Evolutionary conservation across 2,888 invertebrate genomes (phyloP).

Genomic region (Drosophila putrida): DNA sequence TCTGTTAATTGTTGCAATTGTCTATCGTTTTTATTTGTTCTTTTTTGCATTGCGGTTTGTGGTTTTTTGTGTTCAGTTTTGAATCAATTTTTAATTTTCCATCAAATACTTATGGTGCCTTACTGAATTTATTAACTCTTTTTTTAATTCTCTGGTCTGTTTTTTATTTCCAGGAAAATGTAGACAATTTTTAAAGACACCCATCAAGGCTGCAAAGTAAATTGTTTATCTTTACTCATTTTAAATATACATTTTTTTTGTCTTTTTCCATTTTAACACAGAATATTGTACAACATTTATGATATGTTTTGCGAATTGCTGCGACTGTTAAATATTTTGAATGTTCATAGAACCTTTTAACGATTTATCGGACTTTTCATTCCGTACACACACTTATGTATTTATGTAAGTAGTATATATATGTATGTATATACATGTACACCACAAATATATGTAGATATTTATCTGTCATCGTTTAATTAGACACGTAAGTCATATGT

Average conservation of each 20-base stretch:
- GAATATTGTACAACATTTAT: constrained; percentile 85
- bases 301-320: constrained; percentile 86
- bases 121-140: background rate
- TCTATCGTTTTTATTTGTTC: constrained; percentile 5
- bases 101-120: background rate
- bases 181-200: constrained; percentile 14
- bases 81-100: constrained; percentile 20
- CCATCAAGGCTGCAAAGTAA: constrained; percentile 23
- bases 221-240: constrained; percentile 7
- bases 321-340: constrained; percentile 81
- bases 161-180: constrained; percentile 4
- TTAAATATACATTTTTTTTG: background rate
- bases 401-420: constrained; percentile 21
- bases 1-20: constrained; percentile 51
- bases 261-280: constrained; percentile 69
- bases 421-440: constrained; percentile 7
- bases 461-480: constrained; percentile 14
- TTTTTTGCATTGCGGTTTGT: constrained; percentile 13
- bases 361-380: constrained; percentile 18
- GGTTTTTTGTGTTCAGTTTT: constrained; percentile 12
- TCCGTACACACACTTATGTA: constrained; percentile 46
- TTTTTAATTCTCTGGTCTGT: background rate
- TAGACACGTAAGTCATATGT: constrained; percentile 25
- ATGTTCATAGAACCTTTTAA: constrained; percentile 56
- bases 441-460: constrained; percentile 41